These are phyloP conservation scores for Megaceryle maxima DNA, from an alignment of 2,113 vertebrate genomes.

Conservation along the genomic window DNA sequence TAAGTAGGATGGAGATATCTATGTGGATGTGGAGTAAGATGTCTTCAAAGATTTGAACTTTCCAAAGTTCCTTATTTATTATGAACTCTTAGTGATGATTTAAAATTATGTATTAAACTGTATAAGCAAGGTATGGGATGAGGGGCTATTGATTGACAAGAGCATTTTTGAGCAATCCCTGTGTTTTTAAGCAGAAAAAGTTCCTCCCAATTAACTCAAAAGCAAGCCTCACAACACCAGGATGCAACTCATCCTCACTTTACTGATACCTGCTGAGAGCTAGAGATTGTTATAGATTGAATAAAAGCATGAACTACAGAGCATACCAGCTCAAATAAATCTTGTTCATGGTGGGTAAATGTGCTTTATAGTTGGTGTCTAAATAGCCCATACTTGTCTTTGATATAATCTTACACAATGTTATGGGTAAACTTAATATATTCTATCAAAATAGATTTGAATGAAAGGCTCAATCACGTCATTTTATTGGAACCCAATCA, in stretches of 20 bases:
- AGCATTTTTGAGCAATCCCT: neutral
- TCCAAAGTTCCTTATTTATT: neutral
- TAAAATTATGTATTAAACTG: neutral
- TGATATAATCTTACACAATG: neutral
- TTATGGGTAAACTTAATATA: neutral
- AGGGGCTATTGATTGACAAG: neutral
- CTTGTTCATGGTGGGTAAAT: slow-evolving; percentile 17
- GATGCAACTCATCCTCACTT: neutral
- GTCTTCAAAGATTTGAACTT: neutral
- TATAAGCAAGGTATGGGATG: neutral
- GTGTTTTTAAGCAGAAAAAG: neutral
- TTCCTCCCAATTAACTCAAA: neutral
- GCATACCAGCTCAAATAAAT: slow-evolving; percentile 23
- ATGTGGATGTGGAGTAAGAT: neutral
- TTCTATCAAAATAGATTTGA: neutral
- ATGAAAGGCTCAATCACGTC: slow-evolving; percentile 11
- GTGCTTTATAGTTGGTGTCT: neutral
- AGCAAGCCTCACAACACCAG: neutral
- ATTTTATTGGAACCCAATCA: neutral
- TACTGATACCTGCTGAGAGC: neutral
- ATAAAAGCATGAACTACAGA: slow-evolving; percentile 2
- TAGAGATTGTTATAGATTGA: neutral
- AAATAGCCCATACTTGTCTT: neutral
- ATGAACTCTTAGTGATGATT: neutral
- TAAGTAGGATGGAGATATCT: neutral